These are phyloP conservation scores for Chiroxiphia lanceolata DNA, from an alignment of 2,797 vertebrate species.

Conservation along the genomic window DNA sequence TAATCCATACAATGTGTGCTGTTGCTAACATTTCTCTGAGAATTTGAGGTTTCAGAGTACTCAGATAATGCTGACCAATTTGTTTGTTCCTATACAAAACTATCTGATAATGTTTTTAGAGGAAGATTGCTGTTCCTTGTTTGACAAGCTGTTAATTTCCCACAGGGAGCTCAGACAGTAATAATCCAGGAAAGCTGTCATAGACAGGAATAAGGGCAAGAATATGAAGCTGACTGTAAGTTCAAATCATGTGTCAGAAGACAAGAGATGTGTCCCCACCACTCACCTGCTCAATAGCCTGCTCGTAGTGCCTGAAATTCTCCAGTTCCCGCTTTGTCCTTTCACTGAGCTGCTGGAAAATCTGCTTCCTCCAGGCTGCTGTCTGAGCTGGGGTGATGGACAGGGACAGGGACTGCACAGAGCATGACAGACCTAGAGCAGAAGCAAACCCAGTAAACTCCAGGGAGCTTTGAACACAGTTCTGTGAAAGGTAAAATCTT, in stretches of 20 bases:
- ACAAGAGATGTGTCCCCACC: background rate
- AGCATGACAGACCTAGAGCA: slow-evolving; percentile 81
- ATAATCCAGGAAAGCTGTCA: background rate
- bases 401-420: slow-evolving; percentile 84
- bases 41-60: background rate
- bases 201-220: background rate
- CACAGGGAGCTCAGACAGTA: background rate
- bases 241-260: background rate
- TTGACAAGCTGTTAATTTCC: background rate
- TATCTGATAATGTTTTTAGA: background rate
- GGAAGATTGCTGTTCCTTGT: background rate
- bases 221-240: background rate
- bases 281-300: slow-evolving; percentile 92
- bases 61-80: background rate
- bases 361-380: slow-evolving; percentile 90
- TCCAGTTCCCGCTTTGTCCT: slow-evolving; percentile 92
- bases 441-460: background rate
- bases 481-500: background rate
- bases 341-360: slow-evolving; percentile 93
- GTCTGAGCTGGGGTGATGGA: slow-evolving; percentile 90
- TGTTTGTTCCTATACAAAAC: background rate
- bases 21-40: background rate
- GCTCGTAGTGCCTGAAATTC: slow-evolving; percentile 92
- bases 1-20: background rate
- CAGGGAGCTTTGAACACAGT: background rate